A percentile compares a stretch with the other conserved stretches of the same genome.
Conservation (phyloP, 2,113 vertebrate genomes). For the Orcinus orca region DNA sequence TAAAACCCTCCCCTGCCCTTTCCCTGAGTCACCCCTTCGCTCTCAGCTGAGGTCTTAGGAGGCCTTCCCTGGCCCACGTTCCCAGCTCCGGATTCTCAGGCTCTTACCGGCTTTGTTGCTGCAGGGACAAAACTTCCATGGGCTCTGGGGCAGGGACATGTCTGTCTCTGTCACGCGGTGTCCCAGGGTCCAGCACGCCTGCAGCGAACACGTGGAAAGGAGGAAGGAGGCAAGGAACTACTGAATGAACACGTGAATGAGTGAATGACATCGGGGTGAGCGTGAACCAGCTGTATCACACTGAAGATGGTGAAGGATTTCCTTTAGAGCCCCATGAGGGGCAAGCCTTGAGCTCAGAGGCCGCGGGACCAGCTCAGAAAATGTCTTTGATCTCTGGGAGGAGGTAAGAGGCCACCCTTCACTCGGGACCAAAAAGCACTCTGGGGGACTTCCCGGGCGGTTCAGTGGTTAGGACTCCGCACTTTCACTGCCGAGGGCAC, state of each 20-base stretch:
- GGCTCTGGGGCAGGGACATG: neutral
- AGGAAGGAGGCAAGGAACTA: neutral
- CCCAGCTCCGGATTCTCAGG: neutral
- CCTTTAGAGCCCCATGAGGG: fast-evolving
- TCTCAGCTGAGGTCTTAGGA: neutral
- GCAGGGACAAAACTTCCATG: fast-evolving
- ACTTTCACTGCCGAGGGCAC: too few species aligned
- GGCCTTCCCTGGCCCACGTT: neutral
- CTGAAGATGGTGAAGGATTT: neutral
- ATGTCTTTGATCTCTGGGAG: neutral
- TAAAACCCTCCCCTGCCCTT: neutral
- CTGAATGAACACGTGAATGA: fast-evolving
- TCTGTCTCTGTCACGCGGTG: fast-evolving
- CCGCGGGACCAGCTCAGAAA: neutral
- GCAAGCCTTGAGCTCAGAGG: neutral
- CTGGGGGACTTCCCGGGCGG: too few species aligned
- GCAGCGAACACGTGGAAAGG: fast-evolving
- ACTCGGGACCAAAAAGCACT: neutral
- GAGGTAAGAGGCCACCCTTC: neutral
- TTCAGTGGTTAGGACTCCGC: too few species aligned
- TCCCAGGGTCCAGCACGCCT: neutral
- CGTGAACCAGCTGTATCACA: fast-evolving
- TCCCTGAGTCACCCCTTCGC: too few species aligned
- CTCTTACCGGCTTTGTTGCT: neutral
- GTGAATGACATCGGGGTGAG: fast-evolving